Conservation (phyloP, 2,113 vertebrate genomes). For the Cyanoderma ruficeps region DNA sequence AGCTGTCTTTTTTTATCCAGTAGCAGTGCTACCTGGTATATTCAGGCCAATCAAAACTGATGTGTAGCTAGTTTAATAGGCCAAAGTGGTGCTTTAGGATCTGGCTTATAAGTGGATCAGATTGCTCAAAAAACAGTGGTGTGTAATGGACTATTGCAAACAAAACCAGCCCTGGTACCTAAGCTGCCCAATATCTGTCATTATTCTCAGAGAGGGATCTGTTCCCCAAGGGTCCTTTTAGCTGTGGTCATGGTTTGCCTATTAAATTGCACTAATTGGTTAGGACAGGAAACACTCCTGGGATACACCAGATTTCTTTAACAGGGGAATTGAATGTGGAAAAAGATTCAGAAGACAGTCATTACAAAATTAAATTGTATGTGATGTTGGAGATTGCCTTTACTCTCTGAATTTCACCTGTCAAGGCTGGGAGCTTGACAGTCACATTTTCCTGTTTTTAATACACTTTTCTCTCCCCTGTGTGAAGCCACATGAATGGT, state of each 20-base stretch:
- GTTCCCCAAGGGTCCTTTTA: neutral
- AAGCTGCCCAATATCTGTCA: neutral
- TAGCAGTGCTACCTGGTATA: neutral
- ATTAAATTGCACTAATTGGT: neutral
- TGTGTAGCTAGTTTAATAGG: neutral
- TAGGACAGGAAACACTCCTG: neutral
- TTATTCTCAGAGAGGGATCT: neutral
- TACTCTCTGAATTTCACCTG: neutral
- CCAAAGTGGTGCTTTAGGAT: neutral
- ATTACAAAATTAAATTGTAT: neutral
- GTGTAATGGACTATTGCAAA: neutral
- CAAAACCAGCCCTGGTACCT: neutral
- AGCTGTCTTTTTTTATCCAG: neutral
- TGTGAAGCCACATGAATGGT: neutral
- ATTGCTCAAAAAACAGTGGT: neutral
- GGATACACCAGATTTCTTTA: neutral
- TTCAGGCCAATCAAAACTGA: neutral
- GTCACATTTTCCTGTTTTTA: slow-evolving; percentile 60
- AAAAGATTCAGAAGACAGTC: neutral
- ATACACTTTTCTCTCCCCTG: neutral
- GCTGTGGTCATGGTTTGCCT: neutral
- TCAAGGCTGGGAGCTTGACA: neutral
- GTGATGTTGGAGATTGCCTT: neutral
- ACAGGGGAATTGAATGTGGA: neutral
- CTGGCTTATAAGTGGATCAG: neutral